Conservation (phyloP, 2,113 vertebrate species). For the Periophthalmodon schlosseri region DNA sequence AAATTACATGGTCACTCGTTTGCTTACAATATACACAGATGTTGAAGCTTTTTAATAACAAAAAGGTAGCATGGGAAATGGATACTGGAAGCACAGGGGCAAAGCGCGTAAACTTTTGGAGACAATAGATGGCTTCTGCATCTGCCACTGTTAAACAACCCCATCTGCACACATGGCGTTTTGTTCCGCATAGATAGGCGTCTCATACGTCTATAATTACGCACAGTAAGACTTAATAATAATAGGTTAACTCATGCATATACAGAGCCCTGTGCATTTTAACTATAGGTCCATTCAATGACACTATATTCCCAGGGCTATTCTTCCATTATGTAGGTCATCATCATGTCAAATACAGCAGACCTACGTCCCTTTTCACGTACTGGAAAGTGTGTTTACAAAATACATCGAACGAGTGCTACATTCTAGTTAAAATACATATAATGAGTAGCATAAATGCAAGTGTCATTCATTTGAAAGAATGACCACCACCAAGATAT, state of each 20-base stretch:
- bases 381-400: background rate
- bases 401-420: background rate
- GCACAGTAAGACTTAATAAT: constrained; percentile 43
- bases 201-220: constrained; percentile 52
- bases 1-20: background rate
- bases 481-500: background rate
- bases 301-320: constrained; percentile 51
- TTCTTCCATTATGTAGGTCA: constrained; percentile 21
- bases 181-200: constrained; percentile 26
- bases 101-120: constrained; percentile 44
- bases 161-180: constrained; percentile 52
- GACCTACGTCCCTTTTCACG: background rate
- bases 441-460: background rate
- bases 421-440: too few relatives aligned
- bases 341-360: background rate
- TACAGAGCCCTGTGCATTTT: constrained; percentile 43
- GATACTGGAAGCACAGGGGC: constrained; percentile 53
- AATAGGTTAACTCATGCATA: constrained; percentile 38
- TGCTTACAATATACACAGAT: constrained; percentile 18
- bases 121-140: constrained; percentile 65
- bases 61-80: constrained; percentile 17
- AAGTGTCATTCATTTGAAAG: background rate
- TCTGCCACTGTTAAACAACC: constrained; percentile 54
- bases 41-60: constrained; percentile 1
- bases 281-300: constrained; percentile 51